phyloP scores from a whole-genome alignment of 1,140 invertebrate species.

The Bombus confusus region DNA sequence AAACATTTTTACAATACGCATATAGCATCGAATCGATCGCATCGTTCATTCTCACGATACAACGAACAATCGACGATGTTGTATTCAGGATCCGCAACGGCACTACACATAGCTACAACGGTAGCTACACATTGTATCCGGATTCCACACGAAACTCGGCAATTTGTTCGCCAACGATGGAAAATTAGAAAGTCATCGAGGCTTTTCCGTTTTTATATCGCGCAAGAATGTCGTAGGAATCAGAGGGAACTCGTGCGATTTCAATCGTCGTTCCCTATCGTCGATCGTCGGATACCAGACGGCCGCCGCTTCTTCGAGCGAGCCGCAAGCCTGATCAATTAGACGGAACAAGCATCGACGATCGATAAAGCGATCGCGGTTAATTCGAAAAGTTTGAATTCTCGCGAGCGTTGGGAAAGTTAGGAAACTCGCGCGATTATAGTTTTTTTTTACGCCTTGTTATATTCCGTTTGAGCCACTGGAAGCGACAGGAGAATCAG shows the following conservation, averaged over 20 bases:
- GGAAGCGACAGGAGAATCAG: no score
- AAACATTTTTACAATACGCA: neutral
- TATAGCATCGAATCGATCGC: neutral
- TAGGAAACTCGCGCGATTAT: no score
- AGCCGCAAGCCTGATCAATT: slow-evolving; percentile 11
- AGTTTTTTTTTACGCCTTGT: no score
- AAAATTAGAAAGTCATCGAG: neutral
- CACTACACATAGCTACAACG: no score
- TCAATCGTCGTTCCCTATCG: slow-evolving; percentile 31
- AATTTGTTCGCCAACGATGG: neutral
- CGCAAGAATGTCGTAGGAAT: neutral
- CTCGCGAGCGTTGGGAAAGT: no score
- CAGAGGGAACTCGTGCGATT: neutral
- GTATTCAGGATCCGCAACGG: neutral
- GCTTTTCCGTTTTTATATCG: no score
- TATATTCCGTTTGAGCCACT: no score
- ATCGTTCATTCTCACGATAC: neutral
- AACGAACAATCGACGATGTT: neutral
- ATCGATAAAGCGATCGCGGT: no score
- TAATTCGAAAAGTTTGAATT: no score
- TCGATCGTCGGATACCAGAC: slow-evolving; percentile 9
- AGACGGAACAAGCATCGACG: neutral
- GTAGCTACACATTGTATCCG: no score
- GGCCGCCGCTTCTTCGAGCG: no score
- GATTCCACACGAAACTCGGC: no score